Conservation (phyloP, 2,113 vertebrate species). For the Neodon shergylaensis region DNA sequence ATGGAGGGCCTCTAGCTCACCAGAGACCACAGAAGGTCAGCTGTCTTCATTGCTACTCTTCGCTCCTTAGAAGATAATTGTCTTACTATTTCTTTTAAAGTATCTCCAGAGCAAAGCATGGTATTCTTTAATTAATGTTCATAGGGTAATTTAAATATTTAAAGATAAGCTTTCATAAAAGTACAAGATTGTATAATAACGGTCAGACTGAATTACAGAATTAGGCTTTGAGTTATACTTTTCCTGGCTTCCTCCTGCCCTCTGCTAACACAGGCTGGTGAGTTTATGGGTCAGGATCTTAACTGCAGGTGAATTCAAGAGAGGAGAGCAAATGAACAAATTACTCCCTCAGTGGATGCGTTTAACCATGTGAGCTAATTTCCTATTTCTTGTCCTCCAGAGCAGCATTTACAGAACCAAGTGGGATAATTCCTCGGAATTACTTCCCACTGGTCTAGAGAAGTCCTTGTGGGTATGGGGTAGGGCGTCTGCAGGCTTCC, state of each 20-base stretch:
- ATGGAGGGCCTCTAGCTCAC: background rate
- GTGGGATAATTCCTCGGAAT: slow-evolving; percentile 31
- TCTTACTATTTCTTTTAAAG: background rate
- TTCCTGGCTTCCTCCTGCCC: background rate
- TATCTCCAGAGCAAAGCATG: background rate
- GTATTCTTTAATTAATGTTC: slow-evolving; percentile 50
- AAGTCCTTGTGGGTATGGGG: background rate
- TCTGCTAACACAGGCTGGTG: slow-evolving; percentile 25
- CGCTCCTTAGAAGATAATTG: slow-evolving; percentile 19
- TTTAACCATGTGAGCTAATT: slow-evolving; percentile 31
- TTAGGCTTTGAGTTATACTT: slow-evolving; percentile 4
- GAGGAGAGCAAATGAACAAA: background rate
- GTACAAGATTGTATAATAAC: slow-evolving; percentile 2
- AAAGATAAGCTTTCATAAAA: slow-evolving; percentile 35
- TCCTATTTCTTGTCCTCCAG: background rate
- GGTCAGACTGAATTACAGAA: slow-evolving; percentile 6
- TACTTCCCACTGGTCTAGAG: background rate
- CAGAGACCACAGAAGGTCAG: rapidly evolving
- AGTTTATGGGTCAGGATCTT: background rate
- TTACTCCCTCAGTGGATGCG: background rate
- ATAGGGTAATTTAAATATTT: slow-evolving; percentile 29
- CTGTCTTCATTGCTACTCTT: background rate
- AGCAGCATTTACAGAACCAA: background rate
- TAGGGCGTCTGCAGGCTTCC: background rate
- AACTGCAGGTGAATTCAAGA: background rate